These are phyloP conservation scores for Uria aalge DNA, from an alignment of 2,113 vertebrate genomes.

Conservation along the genomic window DNA sequence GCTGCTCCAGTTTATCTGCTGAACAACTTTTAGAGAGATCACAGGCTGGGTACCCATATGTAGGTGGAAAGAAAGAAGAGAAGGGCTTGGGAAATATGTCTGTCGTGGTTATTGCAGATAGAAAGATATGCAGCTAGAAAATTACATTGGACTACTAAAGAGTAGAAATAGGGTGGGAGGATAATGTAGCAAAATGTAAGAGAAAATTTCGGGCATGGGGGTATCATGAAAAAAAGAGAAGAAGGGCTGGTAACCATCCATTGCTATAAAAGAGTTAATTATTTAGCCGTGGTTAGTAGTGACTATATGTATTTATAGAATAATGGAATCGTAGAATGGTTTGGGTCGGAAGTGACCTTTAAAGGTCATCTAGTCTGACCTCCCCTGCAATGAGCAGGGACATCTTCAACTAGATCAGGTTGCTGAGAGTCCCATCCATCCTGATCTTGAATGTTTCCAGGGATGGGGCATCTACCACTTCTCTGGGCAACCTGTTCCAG, in stretches of 20 bases:
- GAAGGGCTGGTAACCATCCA: not conserved
- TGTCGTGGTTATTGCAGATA: not conserved
- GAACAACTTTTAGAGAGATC: not conserved
- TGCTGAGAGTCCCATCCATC: not conserved
- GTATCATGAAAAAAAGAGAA: not conserved
- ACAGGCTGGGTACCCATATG: not conserved
- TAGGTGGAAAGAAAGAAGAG: not conserved
- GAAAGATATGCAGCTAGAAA: not conserved
- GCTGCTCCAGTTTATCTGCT: not conserved
- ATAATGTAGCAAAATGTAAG: not conserved
- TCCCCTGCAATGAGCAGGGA: not conserved
- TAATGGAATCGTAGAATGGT: not conserved
- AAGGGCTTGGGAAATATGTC: not conserved
- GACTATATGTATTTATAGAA: not conserved
- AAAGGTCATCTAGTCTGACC: not conserved
- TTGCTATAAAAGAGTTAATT: not conserved
- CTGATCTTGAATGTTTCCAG: not conserved
- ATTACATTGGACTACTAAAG: not conserved
- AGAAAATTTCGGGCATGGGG: not conserved
- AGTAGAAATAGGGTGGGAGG: not conserved
- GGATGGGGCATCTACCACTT: not conserved
- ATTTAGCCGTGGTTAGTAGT: not conserved
- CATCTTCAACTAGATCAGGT: not conserved
- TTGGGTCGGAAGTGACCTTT: not conserved
- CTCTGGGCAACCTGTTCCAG: not conserved